Percentiles rank a stretch among this genome's conserved stretches.
Conservation (phyloP, 2,797 vertebrate species). For the Gallinago nigripennis region DNA sequence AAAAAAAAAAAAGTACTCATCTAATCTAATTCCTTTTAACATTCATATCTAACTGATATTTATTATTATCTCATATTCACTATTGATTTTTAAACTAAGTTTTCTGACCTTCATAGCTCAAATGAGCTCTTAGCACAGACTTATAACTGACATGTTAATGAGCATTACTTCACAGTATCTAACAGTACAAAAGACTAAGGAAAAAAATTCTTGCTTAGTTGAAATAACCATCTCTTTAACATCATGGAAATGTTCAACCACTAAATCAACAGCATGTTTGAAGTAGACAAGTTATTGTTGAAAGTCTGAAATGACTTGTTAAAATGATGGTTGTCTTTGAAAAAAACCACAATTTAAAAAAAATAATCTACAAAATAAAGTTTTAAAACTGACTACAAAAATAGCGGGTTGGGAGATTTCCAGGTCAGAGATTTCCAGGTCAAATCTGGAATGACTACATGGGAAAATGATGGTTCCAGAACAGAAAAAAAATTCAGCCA, state of each 20-base stretch:
- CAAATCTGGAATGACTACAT: background rate
- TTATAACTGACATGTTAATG: background rate
- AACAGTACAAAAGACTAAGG: background rate
- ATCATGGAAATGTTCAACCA: background rate
- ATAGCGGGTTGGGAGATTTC: background rate
- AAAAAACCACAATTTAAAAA: background rate
- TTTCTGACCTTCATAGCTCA: background rate
- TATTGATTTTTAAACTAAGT: background rate
- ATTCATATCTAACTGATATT: background rate
- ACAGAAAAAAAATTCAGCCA: background rate
- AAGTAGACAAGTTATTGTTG: background rate
- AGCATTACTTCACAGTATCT: background rate
- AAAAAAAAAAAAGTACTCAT: background rate
- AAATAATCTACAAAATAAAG: background rate
- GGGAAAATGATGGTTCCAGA: background rate
- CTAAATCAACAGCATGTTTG: background rate
- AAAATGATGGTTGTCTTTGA: background rate
- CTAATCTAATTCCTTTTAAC: background rate
- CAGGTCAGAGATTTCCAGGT: background rate
- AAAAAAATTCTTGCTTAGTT: background rate
- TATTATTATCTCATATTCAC: background rate
- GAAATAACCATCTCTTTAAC: background rate
- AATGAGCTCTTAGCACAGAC: background rate
- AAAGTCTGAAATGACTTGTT: background rate
- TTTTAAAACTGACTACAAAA: background rate